phyloP scores from a whole-genome alignment of 2,113 vertebrate genomes.

The Cinclus cinclus region DNA sequence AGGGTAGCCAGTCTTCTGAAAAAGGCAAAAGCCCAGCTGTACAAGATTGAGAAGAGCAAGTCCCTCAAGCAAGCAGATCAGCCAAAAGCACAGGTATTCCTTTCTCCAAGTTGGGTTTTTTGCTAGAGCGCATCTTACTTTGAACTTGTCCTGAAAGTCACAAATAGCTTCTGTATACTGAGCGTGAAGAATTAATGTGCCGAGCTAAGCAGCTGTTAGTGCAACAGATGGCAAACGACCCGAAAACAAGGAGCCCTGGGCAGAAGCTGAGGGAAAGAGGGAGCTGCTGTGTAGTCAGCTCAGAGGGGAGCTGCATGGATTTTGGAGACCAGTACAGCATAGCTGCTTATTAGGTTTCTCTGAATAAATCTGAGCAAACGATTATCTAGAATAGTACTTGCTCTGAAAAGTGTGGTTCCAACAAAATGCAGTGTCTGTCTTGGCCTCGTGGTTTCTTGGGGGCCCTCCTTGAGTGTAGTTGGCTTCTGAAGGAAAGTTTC shows the following conservation, averaged over 20 bases:
- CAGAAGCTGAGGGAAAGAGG: constrained; percentile 8
- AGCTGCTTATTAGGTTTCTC: neutral
- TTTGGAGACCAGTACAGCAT: neutral
- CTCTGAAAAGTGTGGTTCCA: neutral
- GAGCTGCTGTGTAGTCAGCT: neutral
- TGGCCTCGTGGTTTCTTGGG: neutral
- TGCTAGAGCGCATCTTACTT: neutral
- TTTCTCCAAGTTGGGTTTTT: neutral
- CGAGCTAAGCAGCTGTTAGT: neutral
- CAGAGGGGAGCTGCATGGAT: neutral
- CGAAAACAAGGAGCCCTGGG: neutral
- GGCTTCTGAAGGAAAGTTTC: neutral
- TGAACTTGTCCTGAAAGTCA: neutral
- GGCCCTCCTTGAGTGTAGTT: rapidly evolving
- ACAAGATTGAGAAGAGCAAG: constrained; percentile 96
- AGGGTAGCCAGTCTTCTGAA: constrained; percentile 91
- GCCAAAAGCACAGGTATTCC: constrained; percentile 91
- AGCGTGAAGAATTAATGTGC: neutral
- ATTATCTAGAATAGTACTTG: neutral
- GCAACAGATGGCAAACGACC: constrained; percentile 10
- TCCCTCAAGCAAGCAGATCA: constrained; percentile 88
- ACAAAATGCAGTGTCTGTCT: neutral
- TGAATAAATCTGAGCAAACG: neutral
- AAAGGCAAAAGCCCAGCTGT: constrained; percentile 95
- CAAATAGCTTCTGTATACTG: neutral